Evolutionary conservation across 1,140 invertebrate genomes (phyloP), one percentile per base, ranked within the genome.

Genomic region (Lepidotrigona ventralis): DNA sequence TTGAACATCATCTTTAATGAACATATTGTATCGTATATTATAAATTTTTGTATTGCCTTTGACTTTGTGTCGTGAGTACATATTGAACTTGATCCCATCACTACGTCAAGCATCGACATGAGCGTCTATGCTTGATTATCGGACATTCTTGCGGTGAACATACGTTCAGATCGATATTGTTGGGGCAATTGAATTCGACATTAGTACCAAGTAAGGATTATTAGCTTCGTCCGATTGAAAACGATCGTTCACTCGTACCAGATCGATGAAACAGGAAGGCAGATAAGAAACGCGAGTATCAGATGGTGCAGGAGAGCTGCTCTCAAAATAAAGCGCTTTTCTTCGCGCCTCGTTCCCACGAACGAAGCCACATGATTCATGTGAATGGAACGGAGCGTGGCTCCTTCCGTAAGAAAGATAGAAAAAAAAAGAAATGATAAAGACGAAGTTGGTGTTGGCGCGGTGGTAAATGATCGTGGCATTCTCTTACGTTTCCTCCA

Each of bases 291-390:
- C 23, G 23, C 1, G 68, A 21, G 23, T 46, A 46, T 70, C 68
- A 70, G 68, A 70, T 70, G 68, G 33, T 15, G 39, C 68, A 70
- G 39, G 51, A 46, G n/a, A 70, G 51, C 39, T 46, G 63, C 56
- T 75, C 72, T 81, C 29, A 58, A 82, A 82, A 69, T 76, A 78
- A 70, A 70, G 26, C 21, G 23, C 64, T 26, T 51, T 46, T 58
- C 21, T 69, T 54, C 69, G 63, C 51, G 54, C 46, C 26, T 33
- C 81, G 74, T 83, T 83, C 81, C 81, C 81, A 83, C 81, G 79
- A 81, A 39, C n/a, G 56, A 21, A 58, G 63, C 39, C 51, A 56
- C 56, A 15, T 83, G 81, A 83, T 83, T 83, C 81, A 83, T 83
- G 66, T 39, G 60, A 53, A 46, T 39, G 51, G 39, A 69, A 60